These are phyloP conservation scores for Microtus ochrogaster DNA, from an alignment of 2,113 vertebrate genomes.

Conservation along the genomic window DNA sequence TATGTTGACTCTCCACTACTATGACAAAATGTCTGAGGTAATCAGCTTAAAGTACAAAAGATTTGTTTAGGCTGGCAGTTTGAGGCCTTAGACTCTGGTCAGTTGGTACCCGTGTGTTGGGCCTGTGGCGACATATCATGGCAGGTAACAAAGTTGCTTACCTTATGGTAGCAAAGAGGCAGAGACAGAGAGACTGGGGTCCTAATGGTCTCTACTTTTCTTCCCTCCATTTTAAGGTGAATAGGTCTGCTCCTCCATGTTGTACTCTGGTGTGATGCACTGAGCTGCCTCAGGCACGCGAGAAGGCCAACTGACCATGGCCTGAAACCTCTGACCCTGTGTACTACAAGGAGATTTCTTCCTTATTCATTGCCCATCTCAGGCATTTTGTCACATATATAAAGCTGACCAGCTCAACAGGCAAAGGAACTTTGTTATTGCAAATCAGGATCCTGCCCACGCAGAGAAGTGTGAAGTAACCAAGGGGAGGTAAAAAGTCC, in stretches of 20 bases:
- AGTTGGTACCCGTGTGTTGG: not conserved
- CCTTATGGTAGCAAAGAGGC: not conserved
- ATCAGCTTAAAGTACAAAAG: not conserved
- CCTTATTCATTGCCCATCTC: not conserved
- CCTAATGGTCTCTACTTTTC: not conserved
- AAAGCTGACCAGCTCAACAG: not conserved
- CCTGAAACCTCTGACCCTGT: not conserved
- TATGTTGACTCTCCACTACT: not conserved
- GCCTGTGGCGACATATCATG: no score
- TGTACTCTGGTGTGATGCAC: no score
- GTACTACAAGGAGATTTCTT: not conserved
- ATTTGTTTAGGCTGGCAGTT: not conserved
- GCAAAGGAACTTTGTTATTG: not conserved
- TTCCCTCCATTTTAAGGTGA: not conserved
- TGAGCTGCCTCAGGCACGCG: not conserved
- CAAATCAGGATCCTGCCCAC: not conserved
- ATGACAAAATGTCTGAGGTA: not conserved
- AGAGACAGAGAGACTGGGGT: not conserved
- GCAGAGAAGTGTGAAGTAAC: not conserved
- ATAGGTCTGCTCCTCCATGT: not conserved
- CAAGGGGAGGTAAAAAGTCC: not conserved
- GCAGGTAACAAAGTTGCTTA: not conserved
- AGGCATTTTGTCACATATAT: not conserved
- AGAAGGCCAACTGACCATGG: not conserved
- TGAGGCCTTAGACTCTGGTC: not conserved